These are phyloP conservation scores for Tachystola acroxantha DNA, from an alignment of 2,888 invertebrate genomes.

Conservation along the genomic window DNA sequence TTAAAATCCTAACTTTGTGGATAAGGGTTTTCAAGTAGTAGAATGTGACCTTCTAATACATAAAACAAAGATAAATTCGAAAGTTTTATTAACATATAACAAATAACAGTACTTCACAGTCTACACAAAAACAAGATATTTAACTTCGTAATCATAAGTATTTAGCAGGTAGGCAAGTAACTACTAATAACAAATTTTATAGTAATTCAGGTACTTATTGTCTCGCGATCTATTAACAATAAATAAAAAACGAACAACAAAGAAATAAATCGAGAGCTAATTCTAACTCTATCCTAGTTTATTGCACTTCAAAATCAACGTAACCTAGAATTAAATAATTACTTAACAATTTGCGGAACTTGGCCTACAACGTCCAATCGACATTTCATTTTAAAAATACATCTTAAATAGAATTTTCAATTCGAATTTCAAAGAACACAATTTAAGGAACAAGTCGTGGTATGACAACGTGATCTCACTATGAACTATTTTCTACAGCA, in stretches of 20 bases:
- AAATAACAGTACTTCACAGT: neutral
- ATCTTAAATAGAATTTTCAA: neutral
- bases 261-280: neutral
- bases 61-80: too few species aligned
- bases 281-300: neutral
- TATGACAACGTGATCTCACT: too few species aligned
- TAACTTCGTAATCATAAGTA: too few species aligned
- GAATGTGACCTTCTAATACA: too few species aligned
- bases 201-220: conserved; percentile 5
- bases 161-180: too few species aligned
- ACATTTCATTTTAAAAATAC: neutral
- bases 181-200: too few species aligned
- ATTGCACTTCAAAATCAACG: neutral
- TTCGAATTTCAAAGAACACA: neutral
- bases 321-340: neutral
- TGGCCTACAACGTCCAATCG: neutral
- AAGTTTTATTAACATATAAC: too few species aligned
- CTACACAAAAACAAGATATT: too few species aligned
- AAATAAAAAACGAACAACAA: conserved; percentile 2
- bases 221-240: conserved; percentile 1
- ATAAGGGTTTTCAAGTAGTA: too few species aligned
- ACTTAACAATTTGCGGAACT: neutral
- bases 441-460: too few species aligned
- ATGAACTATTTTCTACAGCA: too few species aligned
- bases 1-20: too few species aligned